Conservation (phyloP, 1,140 invertebrate genomes). For the Mercenaria mercenaria region DNA sequence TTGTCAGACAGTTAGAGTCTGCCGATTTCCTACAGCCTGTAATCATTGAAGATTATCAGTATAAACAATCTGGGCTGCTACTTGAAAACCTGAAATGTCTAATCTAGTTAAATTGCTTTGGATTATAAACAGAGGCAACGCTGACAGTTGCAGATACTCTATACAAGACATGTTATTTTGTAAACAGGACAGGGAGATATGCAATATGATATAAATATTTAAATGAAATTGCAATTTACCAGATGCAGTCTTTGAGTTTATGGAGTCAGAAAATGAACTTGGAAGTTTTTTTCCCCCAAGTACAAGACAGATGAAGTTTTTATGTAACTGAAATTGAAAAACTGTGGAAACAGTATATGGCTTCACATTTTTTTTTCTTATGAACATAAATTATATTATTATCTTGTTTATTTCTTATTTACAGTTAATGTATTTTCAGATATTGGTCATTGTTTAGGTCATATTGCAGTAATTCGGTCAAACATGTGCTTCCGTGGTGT, state of each 20-base stretch:
- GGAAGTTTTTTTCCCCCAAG: background rate
- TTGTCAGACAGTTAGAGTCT: slow-evolving; percentile 12
- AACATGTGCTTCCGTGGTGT: too few species aligned
- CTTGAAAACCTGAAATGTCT: background rate
- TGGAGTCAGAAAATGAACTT: background rate
- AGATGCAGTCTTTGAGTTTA: background rate
- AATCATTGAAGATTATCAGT: background rate
- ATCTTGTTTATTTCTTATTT: too few species aligned
- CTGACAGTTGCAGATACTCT: background rate
- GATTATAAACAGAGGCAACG: background rate
- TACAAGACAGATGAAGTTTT: too few species aligned
- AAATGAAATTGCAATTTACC: background rate
- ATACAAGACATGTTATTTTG: background rate
- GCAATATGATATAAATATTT: slow-evolving; percentile 14
- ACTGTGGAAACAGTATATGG: too few species aligned
- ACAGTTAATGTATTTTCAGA: too few species aligned
- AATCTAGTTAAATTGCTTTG: background rate
- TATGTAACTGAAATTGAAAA: too few species aligned
- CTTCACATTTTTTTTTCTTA: too few species aligned
- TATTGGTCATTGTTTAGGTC: too few species aligned
- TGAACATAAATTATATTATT: too few species aligned
- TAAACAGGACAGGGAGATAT: background rate
- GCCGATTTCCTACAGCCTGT: background rate
- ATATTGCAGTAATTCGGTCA: too few species aligned
- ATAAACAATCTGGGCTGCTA: background rate